Evolutionary conservation across 2,113 vertebrate genomes (phyloP), one percentile per base, ranked within the genome.

Genomic region (Fulica atra): DNA sequence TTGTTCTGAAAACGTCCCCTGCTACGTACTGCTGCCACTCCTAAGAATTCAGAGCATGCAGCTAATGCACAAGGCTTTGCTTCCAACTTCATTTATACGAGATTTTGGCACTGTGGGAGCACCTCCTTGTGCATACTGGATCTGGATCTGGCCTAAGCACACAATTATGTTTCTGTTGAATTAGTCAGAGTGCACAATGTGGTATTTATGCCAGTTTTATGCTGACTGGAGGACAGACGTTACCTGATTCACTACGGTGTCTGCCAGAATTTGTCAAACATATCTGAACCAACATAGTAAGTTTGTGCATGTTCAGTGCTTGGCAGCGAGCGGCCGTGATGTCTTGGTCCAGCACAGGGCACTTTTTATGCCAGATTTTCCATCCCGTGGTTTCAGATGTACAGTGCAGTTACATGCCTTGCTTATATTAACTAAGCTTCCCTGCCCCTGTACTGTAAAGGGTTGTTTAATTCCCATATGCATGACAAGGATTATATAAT

Each of bases 51-150:
- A 92, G 74, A 89, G 86, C 70, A 79, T 65, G 89, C 60, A 89
- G 35, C 65, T 82, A 82, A 81, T 38, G 88, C 73, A 76, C 42
- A 36, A 71, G 91, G 84, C 50, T 92, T 35, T 91, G 84, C 65
- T 95, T 93, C 81, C 86, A 92, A 12, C 72, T 91, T 95, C 94
- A 93, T 96, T 93, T 95, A 78, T 91, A 84, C 9, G 65, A 92
- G 93, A 93, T 93, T 95, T 84, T 93, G 89, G 93, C 94, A 81
- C 83, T 79, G 76, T 81, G 87, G 93, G 81, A 92, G 57, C 33
- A 87, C 86, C 86, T 96, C 78, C 81, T 65, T 95, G 38, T 87
- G 61, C 28, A 2, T 60, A 63, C 60, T 91, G 72, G 60, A 92
- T 88, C 69, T 12, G 20, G 68, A 86, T 76, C 73, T 92, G 86